phyloP scores from a whole-genome alignment of 2,888 invertebrate species.

The Epinotia bilunana region DNA sequence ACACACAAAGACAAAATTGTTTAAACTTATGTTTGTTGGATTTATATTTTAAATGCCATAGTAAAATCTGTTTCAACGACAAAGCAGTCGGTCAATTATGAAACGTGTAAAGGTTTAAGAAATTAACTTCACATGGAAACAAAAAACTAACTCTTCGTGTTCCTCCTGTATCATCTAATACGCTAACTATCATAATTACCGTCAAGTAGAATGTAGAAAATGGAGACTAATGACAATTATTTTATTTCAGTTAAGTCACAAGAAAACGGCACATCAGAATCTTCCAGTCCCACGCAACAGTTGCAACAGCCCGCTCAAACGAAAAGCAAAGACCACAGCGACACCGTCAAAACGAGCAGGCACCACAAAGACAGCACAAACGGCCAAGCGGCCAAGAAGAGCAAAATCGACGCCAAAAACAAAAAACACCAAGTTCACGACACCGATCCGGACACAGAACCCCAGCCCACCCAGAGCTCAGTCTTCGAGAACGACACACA shows the following conservation, averaged over 20 bases:
- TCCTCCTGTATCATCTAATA: no score
- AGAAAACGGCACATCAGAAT: slow-evolving; percentile 82
- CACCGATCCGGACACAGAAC: slow-evolving; percentile 59
- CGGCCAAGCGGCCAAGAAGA: slow-evolving; percentile 70
- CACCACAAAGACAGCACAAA: slow-evolving; percentile 78
- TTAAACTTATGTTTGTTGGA: no score
- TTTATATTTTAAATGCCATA: no score
- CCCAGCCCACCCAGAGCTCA: slow-evolving; percentile 55
- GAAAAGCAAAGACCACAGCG: slow-evolving; percentile 79
- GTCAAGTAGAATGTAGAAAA: no score
- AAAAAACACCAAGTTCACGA: slow-evolving; percentile 74
- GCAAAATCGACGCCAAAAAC: slow-evolving; percentile 78
- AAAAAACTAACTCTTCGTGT: no score
- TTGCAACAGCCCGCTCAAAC: slow-evolving; percentile 74
- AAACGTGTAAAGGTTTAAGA: no score
- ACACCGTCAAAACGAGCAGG: slow-evolving; percentile 66
- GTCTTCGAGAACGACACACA: slow-evolving; percentile 73
- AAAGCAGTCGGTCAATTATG: no score
- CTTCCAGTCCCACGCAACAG: slow-evolving; percentile 76
- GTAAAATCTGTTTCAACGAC: no score
- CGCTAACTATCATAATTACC: no score
- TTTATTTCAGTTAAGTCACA: slow-evolving; percentile 76
- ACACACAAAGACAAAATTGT: no score
- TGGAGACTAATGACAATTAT: background rate
- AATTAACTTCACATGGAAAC: no score